Conservation (phyloP, 2,888 invertebrate species). For the Euclidia mi region DNA sequence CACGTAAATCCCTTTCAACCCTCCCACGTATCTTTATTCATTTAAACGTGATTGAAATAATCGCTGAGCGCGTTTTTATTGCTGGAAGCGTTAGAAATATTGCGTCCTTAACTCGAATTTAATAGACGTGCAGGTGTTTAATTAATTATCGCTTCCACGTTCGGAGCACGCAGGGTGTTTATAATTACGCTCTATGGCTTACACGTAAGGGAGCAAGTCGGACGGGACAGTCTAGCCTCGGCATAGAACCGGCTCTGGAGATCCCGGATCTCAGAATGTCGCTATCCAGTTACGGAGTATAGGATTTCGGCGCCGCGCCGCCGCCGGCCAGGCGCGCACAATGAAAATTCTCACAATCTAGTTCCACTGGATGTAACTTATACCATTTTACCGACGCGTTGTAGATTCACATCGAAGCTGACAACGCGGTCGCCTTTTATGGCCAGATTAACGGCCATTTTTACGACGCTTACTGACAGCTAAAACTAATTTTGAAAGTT, state of each 20-base stretch:
- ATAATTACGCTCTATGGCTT: constrained; percentile 58
- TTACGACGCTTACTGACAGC: constrained; percentile 44
- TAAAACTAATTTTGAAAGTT: constrained; percentile 48
- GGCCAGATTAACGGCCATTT: constrained; percentile 43
- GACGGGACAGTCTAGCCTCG: constrained; percentile 53
- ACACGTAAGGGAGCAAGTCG: constrained; percentile 52
- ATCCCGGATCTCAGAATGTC: constrained; percentile 66
- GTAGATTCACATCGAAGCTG: constrained; percentile 35
- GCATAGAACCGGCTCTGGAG: constrained; percentile 63
- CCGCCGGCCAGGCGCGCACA: constrained; percentile 65
- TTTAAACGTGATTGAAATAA: constrained; percentile 39
- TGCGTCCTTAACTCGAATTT: constrained; percentile 62
- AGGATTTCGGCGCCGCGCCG: constrained; percentile 71
- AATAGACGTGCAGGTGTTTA: constrained; percentile 68
- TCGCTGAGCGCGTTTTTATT: constrained; percentile 43
- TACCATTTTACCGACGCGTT: constrained; percentile 35
- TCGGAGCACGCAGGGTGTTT: constrained; percentile 41
- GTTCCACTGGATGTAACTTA: constrained; percentile 74
- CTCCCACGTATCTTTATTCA: constrained; percentile 19
- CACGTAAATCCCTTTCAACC: constrained; percentile 18
- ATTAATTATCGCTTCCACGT: constrained; percentile 68
- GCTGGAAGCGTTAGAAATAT: constrained; percentile 45
- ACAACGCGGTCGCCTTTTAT: constrained; percentile 37
- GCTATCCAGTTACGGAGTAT: constrained; percentile 79
- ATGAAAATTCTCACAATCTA: constrained; percentile 67